Evolutionary conservation across 2,888 invertebrate genomes (phyloP), one percentile per base, ranked within the genome.

Genomic region (Hofmannophila pseudospretella): DNA sequence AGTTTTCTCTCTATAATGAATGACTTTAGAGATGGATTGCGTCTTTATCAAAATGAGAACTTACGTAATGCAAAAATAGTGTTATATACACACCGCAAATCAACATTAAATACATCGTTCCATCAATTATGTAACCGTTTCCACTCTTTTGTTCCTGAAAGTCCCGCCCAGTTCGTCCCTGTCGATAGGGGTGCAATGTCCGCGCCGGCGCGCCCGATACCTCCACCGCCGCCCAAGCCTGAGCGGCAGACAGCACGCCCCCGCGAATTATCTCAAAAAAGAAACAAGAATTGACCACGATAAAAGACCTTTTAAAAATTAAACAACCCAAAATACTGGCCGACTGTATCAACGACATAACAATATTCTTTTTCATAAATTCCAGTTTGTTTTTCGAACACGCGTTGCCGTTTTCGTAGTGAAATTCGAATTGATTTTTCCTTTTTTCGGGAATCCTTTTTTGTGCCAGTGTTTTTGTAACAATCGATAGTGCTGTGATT

Each of bases 141-240:
- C 10, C n/a, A n/a, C n/a, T n/a, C n/a, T n/a, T n/a, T n/a, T n/a
- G n/a, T n/a, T n/a, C n/a, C 29, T 10, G 9, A 29, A 29, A 29
- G 29, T 1, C 27, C 10, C n/a, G 26, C 44, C 42, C 5, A 63
- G 49, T 75, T 28, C 66, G 41, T 13, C 62, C 62, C 80, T 71
- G 76, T 44, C 22, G 19, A 20, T 37, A 53, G 67, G 78, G 80
- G 77, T 72, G 79, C 69, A 69, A 66, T 39, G 60, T 48, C 47
- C 71, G 70, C 80, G 84, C 76, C 54, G 60, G 78, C 84, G 84
- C 79, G 60, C 35, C 49, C 61, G 55, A 52, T 61, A 60, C 62
- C 57, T 49, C 54, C 66, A 54, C 56, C 65, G 60, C 67, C 62
- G 58, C 62, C 77, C 67, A 42, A 47, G 63, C 68, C 66, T 58